Percentiles rank a stretch among this genome's conserved stretches.
Conservation (phyloP, 2,888 invertebrate species). For the Nephrotoma guestfalica region DNA sequence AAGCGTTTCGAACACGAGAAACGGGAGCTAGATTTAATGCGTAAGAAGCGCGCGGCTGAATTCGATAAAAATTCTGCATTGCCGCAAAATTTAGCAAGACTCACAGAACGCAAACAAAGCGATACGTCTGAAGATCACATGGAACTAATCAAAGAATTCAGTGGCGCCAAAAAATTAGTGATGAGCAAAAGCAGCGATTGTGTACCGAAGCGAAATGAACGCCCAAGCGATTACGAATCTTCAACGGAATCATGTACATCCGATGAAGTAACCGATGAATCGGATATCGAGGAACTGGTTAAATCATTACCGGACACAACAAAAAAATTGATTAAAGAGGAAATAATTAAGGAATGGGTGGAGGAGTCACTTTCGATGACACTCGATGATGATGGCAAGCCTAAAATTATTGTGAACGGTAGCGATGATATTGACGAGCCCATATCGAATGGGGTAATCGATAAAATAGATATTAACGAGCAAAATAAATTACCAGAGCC, state of each 20-base stretch:
- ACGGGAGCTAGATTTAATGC: slow-evolving; percentile 33
- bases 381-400: neutral
- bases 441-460: neutral
- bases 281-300: slow-evolving; percentile 6
- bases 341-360: neutral
- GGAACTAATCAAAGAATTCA: neutral
- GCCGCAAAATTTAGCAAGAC: neutral
- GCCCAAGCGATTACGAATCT: slow-evolving; percentile 22
- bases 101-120: neutral
- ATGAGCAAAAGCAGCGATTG: neutral
- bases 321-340: neutral
- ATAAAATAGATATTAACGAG: neutral
- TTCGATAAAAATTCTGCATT: slow-evolving; percentile 18
- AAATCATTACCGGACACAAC: neutral
- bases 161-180: neutral
- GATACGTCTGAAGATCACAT: neutral
- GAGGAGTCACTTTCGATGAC: neutral
- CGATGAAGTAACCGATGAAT: neutral
- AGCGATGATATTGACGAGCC: neutral
- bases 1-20: slow-evolving; percentile 36
- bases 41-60: slow-evolving; percentile 25
- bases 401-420: neutral
- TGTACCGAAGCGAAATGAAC: neutral
- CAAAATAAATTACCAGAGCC: neutral
- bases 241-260: slow-evolving; percentile 24